Conservation (phyloP, 2,888 invertebrate genomes). For the Aquatica leii region DNA sequence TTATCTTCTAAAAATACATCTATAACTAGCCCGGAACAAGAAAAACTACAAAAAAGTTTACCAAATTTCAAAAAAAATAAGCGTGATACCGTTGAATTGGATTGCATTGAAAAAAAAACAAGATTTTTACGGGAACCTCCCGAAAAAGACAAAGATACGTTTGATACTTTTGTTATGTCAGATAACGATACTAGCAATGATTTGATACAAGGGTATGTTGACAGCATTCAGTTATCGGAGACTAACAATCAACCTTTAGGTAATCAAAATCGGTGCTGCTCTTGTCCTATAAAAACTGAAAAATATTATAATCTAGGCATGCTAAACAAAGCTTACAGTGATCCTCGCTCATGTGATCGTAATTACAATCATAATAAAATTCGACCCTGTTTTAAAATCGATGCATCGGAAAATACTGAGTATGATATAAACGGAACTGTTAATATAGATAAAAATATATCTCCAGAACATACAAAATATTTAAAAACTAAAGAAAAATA, state of each 20-base stretch:
- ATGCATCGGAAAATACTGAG: no score
- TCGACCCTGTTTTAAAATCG: no score
- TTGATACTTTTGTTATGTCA: background rate
- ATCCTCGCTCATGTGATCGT: no score
- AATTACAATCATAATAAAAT: no score
- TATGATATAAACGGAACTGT: no score
- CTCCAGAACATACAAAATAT: no score
- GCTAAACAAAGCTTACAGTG: background rate
- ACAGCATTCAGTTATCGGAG: background rate
- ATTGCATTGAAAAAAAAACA: background rate
- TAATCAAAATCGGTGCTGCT: background rate
- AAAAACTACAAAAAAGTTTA: background rate
- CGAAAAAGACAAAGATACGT: conserved; percentile 27
- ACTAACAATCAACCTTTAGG: no score
- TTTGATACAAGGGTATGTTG: background rate
- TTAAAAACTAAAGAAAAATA: no score
- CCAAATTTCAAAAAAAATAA: background rate
- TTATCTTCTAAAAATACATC: background rate
- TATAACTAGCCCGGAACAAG: background rate
- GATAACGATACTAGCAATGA: conserved; percentile 18
- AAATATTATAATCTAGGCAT: background rate
- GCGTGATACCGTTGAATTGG: background rate
- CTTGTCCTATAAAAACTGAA: background rate
- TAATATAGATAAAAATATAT: no score
- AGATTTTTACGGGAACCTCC: conserved; percentile 30